Evolutionary conservation across 2,888 invertebrate species (phyloP).

Genomic region (Trichopoda pennipes): DNA sequence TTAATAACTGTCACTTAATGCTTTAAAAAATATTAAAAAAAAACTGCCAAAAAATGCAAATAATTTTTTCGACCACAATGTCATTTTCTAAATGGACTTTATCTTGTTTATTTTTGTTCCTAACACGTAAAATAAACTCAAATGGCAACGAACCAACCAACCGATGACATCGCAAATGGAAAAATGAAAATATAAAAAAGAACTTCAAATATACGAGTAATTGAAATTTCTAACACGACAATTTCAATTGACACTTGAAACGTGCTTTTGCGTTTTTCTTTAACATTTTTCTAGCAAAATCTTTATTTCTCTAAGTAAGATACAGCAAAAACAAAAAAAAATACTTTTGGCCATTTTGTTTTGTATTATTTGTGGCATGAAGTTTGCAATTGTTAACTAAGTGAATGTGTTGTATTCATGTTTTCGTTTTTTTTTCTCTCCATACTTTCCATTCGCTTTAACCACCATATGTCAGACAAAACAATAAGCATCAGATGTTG

Average conservation of each 20-base stretch:
- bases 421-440: neutral
- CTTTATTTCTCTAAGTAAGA: neutral
- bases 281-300: conserved; percentile 3
- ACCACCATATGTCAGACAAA: conserved; percentile 53
- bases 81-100: conserved; percentile 11
- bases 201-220: conserved; percentile 50
- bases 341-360: conserved; percentile 40
- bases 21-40: too few species aligned
- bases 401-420: conserved; percentile 19
- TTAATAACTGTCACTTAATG: too few species aligned
- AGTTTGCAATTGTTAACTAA: conserved; percentile 43
- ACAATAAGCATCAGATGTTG: conserved; percentile 66
- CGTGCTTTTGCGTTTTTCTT: conserved; percentile 58
- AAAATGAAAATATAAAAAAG: conserved; percentile 12
- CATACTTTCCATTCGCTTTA: conserved; percentile 4
- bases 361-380: conserved; percentile 23
- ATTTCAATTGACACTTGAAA: conserved; percentile 69
- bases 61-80: conserved; percentile 26
- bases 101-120: neutral
- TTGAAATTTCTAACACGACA: conserved; percentile 68
- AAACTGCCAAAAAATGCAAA: too few species aligned
- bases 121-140: conserved; percentile 43
- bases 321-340: neutral
- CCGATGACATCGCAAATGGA: conserved; percentile 24
- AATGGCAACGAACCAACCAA: conserved; percentile 33